A percentile compares a stretch with the other conserved stretches of the same genome.
These are phyloP conservation scores for Nerophis lumbriciformis DNA, from an alignment of 2,113 vertebrate species.

Conservation along the genomic window DNA sequence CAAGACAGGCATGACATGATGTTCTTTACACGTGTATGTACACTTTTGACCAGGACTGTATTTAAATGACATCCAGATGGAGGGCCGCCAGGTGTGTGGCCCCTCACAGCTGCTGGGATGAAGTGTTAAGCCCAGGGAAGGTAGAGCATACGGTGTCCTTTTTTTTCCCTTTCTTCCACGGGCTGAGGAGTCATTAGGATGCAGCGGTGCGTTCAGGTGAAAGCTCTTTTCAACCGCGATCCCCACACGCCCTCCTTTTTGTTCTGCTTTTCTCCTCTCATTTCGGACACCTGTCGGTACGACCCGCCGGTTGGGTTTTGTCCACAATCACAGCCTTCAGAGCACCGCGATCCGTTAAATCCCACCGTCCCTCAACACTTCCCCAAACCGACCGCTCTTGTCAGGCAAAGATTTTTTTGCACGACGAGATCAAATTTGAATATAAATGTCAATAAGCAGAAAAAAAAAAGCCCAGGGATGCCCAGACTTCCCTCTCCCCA, in stretches of 20 bases:
- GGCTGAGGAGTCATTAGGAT: constrained; percentile 63
- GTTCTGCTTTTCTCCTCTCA: constrained; percentile 19
- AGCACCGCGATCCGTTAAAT: constrained; percentile 41
- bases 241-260: constrained; percentile 33
- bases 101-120: constrained; percentile 58
- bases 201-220: constrained; percentile 67
- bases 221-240: constrained; percentile 59
- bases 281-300: constrained; percentile 41
- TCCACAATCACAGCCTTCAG: constrained; percentile 22
- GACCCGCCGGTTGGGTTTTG: constrained; percentile 26
- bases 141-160: constrained; percentile 17
- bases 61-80: constrained; percentile 44
- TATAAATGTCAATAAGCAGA: too few relatives aligned
- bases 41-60: constrained; percentile 15
- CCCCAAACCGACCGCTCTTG: constrained; percentile 10
- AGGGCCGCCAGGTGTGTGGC: constrained; percentile 50
- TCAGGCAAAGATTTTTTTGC: constrained; percentile 33
- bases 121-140: constrained; percentile 37
- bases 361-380: constrained; percentile 30
- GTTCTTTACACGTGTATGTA: too few relatives aligned
- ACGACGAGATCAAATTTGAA: background rate
- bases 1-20: too few relatives aligned
- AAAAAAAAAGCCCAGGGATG: too few relatives aligned
- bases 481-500: too few relatives aligned
- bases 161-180: constrained; percentile 13